These are phyloP conservation scores for Microcaecilia unicolor DNA, from an alignment of 2,797 vertebrate species.

Conservation along the genomic window DNA sequence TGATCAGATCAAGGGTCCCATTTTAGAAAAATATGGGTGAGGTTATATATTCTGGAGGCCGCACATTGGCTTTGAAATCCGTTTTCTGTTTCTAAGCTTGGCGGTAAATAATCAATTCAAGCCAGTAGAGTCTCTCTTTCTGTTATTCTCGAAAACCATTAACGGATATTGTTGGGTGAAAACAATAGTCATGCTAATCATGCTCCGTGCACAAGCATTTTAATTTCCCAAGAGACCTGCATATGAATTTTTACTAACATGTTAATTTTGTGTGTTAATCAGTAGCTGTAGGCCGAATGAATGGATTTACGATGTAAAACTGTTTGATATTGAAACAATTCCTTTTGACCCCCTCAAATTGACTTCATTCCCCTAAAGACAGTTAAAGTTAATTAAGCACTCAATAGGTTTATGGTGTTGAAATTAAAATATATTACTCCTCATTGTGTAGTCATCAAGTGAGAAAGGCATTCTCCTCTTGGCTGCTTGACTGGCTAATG, in stretches of 20 bases:
- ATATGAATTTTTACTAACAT: conserved; percentile 84
- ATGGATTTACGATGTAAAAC: conserved; percentile 79
- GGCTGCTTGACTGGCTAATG: conserved; percentile 52
- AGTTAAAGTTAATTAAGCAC: conserved; percentile 90
- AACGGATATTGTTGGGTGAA: conserved; percentile 79
- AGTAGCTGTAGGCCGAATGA: conserved; percentile 72
- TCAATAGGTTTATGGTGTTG: conserved; percentile 83
- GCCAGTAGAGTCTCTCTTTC: conserved; percentile 63
- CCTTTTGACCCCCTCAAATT: conserved; percentile 84
- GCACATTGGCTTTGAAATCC: conserved; percentile 7
- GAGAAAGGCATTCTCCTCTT: conserved; percentile 43
- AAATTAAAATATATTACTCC: conserved; percentile 83
- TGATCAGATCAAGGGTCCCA: no score
- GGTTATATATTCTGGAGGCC: background rate
- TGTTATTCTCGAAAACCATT: conserved; percentile 77
- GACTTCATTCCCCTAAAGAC: conserved; percentile 82
- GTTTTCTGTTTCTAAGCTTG: conserved; percentile 40
- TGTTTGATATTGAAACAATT: conserved; percentile 85
- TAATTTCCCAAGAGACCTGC: conserved; percentile 73
- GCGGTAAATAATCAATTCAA: conserved; percentile 67
- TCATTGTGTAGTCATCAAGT: conserved; percentile 75
- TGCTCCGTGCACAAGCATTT: conserved; percentile 72
- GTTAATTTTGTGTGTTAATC: conserved; percentile 86
- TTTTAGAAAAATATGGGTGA: no score
- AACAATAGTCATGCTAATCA: conserved; percentile 81